Evolutionary conservation across 53 echinoderm and acorn worm species (phyloP).

Genomic region (Glandiceps talaboti): DNA sequence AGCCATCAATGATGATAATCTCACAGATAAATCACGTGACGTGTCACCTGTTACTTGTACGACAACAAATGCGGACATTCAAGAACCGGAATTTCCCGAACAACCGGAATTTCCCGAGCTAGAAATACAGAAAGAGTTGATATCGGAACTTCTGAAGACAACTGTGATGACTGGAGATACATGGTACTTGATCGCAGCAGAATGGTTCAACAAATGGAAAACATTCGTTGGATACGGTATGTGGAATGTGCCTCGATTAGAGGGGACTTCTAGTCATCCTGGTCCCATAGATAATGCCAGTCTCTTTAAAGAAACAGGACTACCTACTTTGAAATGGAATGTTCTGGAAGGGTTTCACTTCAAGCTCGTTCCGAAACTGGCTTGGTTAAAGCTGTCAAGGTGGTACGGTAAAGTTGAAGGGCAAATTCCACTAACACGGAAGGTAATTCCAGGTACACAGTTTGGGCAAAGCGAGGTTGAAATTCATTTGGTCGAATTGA

Average conservation of each 20-base stretch:
- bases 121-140: neutral
- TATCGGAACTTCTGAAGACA: slow-evolving; percentile 38
- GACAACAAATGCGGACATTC: too few relatives aligned
- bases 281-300: slow-evolving; percentile 4
- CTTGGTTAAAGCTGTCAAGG: neutral
- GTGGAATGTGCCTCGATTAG: slow-evolving; percentile 65
- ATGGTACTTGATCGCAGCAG: slow-evolving; percentile 89
- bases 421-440: slow-evolving; percentile 55
- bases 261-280: slow-evolving; percentile 62
- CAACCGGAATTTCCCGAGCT: too few relatives aligned
- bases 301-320: neutral
- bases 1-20: too few relatives aligned
- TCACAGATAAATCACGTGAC: too few relatives aligned
- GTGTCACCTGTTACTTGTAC: too few relatives aligned
- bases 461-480: too few relatives aligned
- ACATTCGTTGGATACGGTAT: slow-evolving; percentile 90
- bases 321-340: neutral
- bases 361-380: neutral
- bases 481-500: slow-evolving; percentile 90
- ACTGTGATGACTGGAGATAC: slow-evolving; percentile 59
- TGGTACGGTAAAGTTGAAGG: slow-evolving; percentile 54
- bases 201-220: slow-evolving; percentile 98
- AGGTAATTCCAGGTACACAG: too few relatives aligned
- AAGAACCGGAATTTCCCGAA: too few relatives aligned
- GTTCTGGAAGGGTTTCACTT: slow-evolving; percentile 45